phyloP scores from a whole-genome alignment of 2,888 invertebrate species.

The Schizotus pectinicornis region DNA sequence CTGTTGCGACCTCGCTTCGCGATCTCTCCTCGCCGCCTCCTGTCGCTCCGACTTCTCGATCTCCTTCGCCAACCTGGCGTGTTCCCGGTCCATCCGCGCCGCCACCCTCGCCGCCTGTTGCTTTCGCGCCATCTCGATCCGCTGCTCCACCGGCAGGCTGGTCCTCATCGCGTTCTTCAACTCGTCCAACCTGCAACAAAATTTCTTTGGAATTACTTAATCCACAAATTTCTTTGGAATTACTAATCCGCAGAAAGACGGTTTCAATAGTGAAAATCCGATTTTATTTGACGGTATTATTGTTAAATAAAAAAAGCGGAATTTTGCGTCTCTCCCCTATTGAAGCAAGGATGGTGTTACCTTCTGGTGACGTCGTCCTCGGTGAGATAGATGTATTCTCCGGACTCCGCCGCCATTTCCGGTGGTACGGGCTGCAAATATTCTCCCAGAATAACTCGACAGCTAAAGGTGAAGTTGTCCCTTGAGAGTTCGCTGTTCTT shows the following conservation, averaged over 20 bases:
- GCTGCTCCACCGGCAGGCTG: constrained; percentile 73
- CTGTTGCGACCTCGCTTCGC: constrained; percentile 83
- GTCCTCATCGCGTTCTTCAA: constrained; percentile 69
- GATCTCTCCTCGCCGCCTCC: constrained; percentile 81
- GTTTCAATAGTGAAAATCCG: too few species aligned
- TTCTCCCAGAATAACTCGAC: constrained; percentile 87
- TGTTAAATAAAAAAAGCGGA: too few species aligned
- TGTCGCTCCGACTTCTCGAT: constrained; percentile 82
- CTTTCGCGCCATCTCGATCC: constrained; percentile 75
- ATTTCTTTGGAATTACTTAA: too few species aligned
- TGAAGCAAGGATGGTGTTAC: constrained; percentile 47
- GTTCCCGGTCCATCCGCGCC: constrained; percentile 74
- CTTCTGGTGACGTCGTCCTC: constrained; percentile 84
- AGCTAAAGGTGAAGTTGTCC: constrained; percentile 93
- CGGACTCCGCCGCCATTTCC: constrained; percentile 67
- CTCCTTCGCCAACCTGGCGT: constrained; percentile 70
- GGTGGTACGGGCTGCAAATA: constrained; percentile 81
- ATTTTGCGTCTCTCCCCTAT: too few species aligned
- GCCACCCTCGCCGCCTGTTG: constrained; percentile 79
- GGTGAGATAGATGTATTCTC: constrained; percentile 77
- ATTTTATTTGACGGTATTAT: too few species aligned
- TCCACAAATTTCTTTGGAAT: too few species aligned
- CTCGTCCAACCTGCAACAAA: constrained; percentile 69
- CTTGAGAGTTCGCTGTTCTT: constrained; percentile 70
- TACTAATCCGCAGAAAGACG: too few species aligned